Percentiles rank a stretch among this genome's conserved stretches.
Evolutionary conservation across 35 echinoderm and acorn worm genomes (phyloP).

Genomic region (Stichopus chloronotus): DNA sequence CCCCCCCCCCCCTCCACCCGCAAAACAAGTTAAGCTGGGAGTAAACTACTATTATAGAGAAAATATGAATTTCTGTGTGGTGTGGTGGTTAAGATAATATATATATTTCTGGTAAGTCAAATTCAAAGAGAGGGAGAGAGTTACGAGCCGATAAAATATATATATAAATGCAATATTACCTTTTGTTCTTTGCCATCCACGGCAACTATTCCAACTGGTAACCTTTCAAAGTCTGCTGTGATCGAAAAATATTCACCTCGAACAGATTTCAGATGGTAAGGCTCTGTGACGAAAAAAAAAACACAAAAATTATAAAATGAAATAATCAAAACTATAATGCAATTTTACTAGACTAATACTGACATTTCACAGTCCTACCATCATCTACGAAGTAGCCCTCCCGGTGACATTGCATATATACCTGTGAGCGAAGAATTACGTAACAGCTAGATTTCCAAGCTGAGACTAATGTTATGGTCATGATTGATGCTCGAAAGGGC

Average conservation of each 20-base stretch:
- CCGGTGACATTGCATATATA: neutral
- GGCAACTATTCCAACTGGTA: neutral
- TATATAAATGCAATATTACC: neutral
- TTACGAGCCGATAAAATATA: too few relatives aligned
- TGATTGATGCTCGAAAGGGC: too few relatives aligned
- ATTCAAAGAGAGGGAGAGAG: too few relatives aligned
- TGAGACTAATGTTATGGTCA: too few relatives aligned
- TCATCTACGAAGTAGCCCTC: neutral
- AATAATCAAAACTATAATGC: neutral
- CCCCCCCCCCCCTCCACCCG: too few relatives aligned
- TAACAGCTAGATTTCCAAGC: too few relatives aligned
- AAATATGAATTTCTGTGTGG: too few relatives aligned
- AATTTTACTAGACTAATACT: neutral
- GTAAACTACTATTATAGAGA: too few relatives aligned
- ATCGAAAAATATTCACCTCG: neutral
- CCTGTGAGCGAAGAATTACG: too few relatives aligned
- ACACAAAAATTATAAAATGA: neutral
- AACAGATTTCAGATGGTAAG: constrained; percentile 11
- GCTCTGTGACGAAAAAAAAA: neutral
- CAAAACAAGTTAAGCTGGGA: too few relatives aligned
- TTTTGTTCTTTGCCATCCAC: neutral
- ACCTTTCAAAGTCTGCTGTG: neutral
- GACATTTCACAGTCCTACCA: neutral
- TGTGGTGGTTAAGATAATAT: too few relatives aligned
- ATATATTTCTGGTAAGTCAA: too few relatives aligned